Conservation (phyloP, 2,113 vertebrate genomes). For the Zosterops lateralis region DNA sequence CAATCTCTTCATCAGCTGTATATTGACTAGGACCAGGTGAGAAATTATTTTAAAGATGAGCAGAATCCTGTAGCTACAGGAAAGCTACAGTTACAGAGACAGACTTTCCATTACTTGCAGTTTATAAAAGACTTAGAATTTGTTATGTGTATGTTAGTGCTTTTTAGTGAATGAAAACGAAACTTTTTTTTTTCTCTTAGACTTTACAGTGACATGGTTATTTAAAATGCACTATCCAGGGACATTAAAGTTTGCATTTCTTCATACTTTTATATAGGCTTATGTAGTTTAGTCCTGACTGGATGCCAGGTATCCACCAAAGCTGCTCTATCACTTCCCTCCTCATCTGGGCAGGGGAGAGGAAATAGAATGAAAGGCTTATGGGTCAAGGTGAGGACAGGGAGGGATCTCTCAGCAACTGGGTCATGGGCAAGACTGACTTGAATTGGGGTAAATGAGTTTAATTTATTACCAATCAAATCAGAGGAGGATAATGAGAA, state of each 20-base stretch:
- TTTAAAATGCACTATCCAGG: background rate
- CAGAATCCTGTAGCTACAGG: background rate
- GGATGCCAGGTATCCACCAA: background rate
- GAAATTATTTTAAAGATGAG: background rate
- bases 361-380: background rate
- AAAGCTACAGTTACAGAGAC: background rate
- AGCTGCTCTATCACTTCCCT: background rate
- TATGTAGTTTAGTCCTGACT: background rate
- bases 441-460: background rate
- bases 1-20: background rate
- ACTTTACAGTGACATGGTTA: background rate
- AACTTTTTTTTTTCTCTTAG: background rate
- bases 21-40: background rate
- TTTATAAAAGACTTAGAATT: background rate
- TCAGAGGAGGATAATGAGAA: background rate
- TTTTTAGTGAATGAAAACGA: background rate
- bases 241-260: background rate
- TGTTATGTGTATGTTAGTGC: background rate
- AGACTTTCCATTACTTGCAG: background rate
- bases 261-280: background rate
- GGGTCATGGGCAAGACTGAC: background rate
- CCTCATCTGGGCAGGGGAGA: background rate
- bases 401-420: background rate
- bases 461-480: background rate
- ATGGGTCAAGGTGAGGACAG: background rate